Base-by-base conservation (phyloP, 2,113 vertebrate genomes). In the Morphnarchus princeps region DNA sequence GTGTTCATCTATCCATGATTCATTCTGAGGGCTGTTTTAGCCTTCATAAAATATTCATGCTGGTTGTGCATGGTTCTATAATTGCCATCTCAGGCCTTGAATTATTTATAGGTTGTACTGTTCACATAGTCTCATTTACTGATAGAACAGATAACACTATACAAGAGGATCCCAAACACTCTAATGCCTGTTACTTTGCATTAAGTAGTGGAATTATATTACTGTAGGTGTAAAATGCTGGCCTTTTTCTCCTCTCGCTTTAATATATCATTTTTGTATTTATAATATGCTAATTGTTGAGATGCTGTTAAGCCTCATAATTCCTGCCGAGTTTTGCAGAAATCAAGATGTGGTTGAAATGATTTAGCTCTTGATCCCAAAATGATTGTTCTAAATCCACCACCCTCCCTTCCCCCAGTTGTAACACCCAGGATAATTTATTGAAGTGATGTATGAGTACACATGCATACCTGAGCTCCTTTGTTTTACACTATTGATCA, bases 1-100 rank as follows among this genome's bases (percentile, higher is more conserved):
- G 96, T 92, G 98, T 98, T 98, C 98, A 97, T 98, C 97, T 98
- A 97, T 98, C 98, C 98, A 98, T 98, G 98, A 98, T 98, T 99
- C 98, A 99, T 99, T 99, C 98, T 98, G 98, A 99, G 98, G 97
- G 98, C 98, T 99, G 98, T 98, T 99, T 98, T 99, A 98, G 98
- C 98, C 98, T 98, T 99, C 98, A 98, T 98, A 98, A 98, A 98
- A 98, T 98, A 99, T 99, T 99, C 98, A 99, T 99, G 98, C 98
- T 99, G 98, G 98, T 99, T 99, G 99, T 99, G 99, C 99, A 99
- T 99, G 98, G 98, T 98, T 99, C 99, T 99, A 99, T 99, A 99
- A 99, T 99, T 99, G 99, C 99, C 99, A 99, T 99, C 99, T 99
- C 99, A 99, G 99, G 98, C 98, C 99, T 98, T 99, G 99, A 99